Evolutionary conservation across 1,140 invertebrate genomes (phyloP), one percentile per base, ranked within the genome.

Genomic region (Zophobas morio): DNA sequence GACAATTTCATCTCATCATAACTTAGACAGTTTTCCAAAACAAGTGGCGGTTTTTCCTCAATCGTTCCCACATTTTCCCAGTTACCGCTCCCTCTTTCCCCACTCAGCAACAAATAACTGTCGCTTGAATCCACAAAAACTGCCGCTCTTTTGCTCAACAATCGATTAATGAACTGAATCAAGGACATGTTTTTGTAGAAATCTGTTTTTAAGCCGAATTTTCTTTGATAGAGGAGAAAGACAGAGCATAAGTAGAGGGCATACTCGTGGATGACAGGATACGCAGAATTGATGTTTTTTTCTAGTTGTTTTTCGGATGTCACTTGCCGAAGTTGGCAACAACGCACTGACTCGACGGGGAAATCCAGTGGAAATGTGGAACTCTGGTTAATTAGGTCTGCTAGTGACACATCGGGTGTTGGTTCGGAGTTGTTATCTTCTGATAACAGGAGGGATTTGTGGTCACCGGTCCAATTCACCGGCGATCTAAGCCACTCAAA

Each of bases 141-240:
- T 0, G 90, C 83, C 0, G 90, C 89, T 32, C 90, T 82, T 70
- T 91, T 91, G 33, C 87, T 87, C 39, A 92, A 78, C 40, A 92
- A 83, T n/a, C 90, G 86, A 71, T 91, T 88, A 32, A 90, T 88
- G 1, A 91, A 87, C 33, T 90, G 86, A 1, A 88, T 81, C 34
- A 92, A 84, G 0, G 85, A 85, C 88, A 91, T 89, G 33, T 90
- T 85, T 82, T 87, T 87, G 79, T 90, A 91, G 20, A 90, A 80
- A 78, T 91, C 90, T 20, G 89, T 85, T 1, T 74, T 36, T 4
- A 86, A 89, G 6, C 91, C 90, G 78, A 88, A 86, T 32, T 87
- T 84, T 57, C 88, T 80, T 80, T 89, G 88, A 76, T 86, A 82
- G 46, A 86, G 82, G 2, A 89, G 75, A 84, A 88, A 89, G 53